Evolutionary conservation across 1,140 invertebrate species (phyloP).

Genomic region (Grapholita molesta): DNA sequence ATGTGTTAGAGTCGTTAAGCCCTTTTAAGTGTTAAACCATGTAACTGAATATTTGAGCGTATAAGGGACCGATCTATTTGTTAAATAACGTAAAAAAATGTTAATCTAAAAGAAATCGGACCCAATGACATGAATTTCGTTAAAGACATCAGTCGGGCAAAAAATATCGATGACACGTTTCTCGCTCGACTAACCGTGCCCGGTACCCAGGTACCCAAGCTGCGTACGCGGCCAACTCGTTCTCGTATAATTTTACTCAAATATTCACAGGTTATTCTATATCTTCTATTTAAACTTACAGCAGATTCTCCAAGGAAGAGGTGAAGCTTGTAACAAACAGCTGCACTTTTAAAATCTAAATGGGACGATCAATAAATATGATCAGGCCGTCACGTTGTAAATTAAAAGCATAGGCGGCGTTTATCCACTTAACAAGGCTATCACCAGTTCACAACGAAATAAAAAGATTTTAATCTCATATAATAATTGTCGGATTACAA

Average conservation of each 20-base stretch:
- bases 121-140: slow-evolving; percentile 72
- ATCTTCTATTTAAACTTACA: not conserved
- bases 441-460: not conserved
- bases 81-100: slow-evolving; percentile 69
- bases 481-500: no score
- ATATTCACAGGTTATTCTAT: not conserved
- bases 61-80: slow-evolving; percentile 74
- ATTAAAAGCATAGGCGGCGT: not conserved
- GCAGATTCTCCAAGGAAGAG: not conserved
- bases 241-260: not conserved
- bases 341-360: not conserved
- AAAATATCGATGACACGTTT: slow-evolving; percentile 65
- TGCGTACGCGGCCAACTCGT: slow-evolving; percentile 35
- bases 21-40: slow-evolving; percentile 78
- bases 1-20: slow-evolving; percentile 76
- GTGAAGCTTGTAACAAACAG: not conserved
- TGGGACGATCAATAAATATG: no score
- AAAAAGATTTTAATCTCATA: not conserved
- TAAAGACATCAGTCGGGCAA: slow-evolving; percentile 65
- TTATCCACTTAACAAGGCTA: not conserved
- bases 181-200: slow-evolving; percentile 44
- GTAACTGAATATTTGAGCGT: slow-evolving; percentile 75
- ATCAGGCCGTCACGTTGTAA: no score
- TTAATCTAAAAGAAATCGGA: slow-evolving; percentile 73
- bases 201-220: slow-evolving; percentile 50